Evolutionary conservation across 2,113 vertebrate genomes (phyloP), one percentile per base, ranked within the genome.

Genomic region (Thamnaconus septentrionalis): DNA sequence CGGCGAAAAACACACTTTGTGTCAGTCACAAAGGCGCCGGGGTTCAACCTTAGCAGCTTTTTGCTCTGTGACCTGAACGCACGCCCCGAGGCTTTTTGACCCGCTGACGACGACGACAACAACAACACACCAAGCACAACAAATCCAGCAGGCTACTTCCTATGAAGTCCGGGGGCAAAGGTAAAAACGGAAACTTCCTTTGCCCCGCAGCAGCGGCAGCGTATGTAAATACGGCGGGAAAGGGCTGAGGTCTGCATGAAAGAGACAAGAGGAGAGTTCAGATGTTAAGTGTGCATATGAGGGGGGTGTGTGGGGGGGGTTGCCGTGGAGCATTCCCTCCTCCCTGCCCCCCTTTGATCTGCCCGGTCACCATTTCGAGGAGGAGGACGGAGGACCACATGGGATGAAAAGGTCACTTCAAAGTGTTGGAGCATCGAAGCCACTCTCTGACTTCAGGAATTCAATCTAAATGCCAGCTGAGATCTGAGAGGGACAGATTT

Each of bases 71-170:
- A 86, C 82, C 79, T 51, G 8, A 63, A 48, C 59, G 3, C 71
- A 63, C 74, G 89, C 84, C 81, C 76, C 3, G 80, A 85, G 80
- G 18, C 18, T 79, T 76, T 89, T 86, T 93, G 85, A 92, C 92
- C 90, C 81, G 18, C 18, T 81, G 49, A 79, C 87, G 85, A 88
- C 87, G 85, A 88, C 92, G 93, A 93, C 92, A 94, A 91, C 90
- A 86, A 92, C 89, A 92, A 91, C 92, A 84, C 88, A 87, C 71
- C 87, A 86, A 91, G 90, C 87, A 92, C 90, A 89, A 90, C 84
- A 86, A 86, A 85, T 78, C 31, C 86, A 85, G 83, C 79, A 79
- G 86, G 89, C 73, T n/a, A 84, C 89, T 91, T 92, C 90, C 89
- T 90, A 77, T 75, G 70, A 84, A 80, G 64, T 73, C 66, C 18